Evolutionary conservation across 2,888 invertebrate species (phyloP).

Genomic region (Sceliomorpha sp.): DNA sequence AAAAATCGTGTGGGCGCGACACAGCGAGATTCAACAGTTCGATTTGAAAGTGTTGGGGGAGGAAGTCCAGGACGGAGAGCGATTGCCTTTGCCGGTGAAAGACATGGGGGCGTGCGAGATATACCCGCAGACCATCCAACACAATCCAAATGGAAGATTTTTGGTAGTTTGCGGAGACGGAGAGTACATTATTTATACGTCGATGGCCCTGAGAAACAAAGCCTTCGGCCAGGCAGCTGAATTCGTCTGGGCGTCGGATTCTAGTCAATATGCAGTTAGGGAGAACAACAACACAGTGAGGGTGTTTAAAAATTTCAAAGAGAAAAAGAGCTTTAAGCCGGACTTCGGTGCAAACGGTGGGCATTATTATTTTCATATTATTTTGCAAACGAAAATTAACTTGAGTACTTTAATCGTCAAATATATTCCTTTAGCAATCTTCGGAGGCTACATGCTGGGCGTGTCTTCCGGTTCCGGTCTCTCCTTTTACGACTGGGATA

Average conservation of each 20-base stretch:
- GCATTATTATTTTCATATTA: constrained; percentile 53
- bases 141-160: constrained; percentile 97
- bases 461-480: constrained; percentile 95
- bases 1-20: constrained; percentile 99
- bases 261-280: constrained; percentile 93
- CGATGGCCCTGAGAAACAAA: constrained; percentile 99
- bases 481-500: constrained; percentile 98
- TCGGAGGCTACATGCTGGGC: constrained; percentile 94
- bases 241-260: constrained; percentile 99
- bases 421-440: constrained; percentile 88
- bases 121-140: constrained; percentile 98
- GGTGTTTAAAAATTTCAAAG: constrained; percentile 99
- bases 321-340: constrained; percentile 96
- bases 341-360: constrained; percentile 97
- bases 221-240: constrained; percentile 99
- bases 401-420: constrained; percentile 26
- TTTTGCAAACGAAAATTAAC: constrained; percentile 11
- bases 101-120: constrained; percentile 99
- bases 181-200: constrained; percentile 99
- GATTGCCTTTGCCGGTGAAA: constrained; percentile 94
- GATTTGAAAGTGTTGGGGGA: constrained; percentile 93
- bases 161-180: constrained; percentile 99
- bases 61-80: constrained; percentile 81
- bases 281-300: constrained; percentile 95
- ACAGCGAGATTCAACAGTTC: constrained; percentile 98